Evolutionary conservation across 1,140 invertebrate genomes (phyloP), one percentile per base, ranked within the genome.

Genomic region (Drosophila setifemur): DNA sequence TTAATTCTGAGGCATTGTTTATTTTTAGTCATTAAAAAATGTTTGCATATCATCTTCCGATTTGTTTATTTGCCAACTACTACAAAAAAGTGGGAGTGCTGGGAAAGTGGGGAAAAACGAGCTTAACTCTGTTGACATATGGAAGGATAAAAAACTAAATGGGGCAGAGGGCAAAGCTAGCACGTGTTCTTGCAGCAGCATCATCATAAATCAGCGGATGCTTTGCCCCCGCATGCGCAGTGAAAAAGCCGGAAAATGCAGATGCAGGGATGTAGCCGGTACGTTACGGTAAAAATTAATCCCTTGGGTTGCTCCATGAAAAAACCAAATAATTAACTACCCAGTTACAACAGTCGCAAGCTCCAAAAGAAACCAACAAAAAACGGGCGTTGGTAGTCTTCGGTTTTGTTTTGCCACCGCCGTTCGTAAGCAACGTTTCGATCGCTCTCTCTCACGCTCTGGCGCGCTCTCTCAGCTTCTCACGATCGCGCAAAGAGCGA

Each of bases 11-110:
- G 33, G 18, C 21, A 49, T 67, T 85, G 78, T 85, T 85, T 83
- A 83, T 85, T 85, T 85, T 83, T 71, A 78, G 64, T 74, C 70
- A 74, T 83, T n/a, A n/a, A 66, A 74, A 72, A 83, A 67, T 85
- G 57, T 74, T 83, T 77, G 73, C 79, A 78, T 63, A 58, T 73
- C 42, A 83, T 66, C 63, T 60, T 35, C 55, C 11, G 26, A 44
- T 57, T n/a, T 85, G 79, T 79, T 85, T 79, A 70, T 52, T 74
- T 74, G 42, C 29, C 25, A 25, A 14, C 31, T 18, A 29, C 39
- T 18, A 7, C n/a, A 42, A 28, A 1, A 21, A 53, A 19, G 4
- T 11, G 9, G 21, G 3, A 18, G 21, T 14, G 18, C n/a, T n/a
- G 35, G 18, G 11, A 23, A 60, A 31, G 4, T 39, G 16, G 5